These are phyloP conservation scores for Urophycis tenuis DNA, from an alignment of 2,797 vertebrate species.

Conservation along the genomic window DNA sequence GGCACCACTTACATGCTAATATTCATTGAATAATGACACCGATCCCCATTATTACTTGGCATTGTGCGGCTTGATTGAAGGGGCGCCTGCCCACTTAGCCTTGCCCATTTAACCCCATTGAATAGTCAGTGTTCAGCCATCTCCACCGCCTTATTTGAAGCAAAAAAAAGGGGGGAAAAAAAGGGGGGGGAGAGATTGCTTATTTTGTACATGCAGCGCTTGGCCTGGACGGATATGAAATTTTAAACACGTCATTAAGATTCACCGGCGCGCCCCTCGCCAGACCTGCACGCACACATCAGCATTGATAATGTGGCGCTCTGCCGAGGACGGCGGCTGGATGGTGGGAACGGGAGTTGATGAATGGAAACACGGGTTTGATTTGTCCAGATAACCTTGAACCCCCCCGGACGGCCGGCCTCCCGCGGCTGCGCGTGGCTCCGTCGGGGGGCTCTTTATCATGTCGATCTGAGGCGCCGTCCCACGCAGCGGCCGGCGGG, in stretches of 20 bases:
- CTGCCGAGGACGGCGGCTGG: slow-evolving; percentile 49
- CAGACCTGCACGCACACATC: slow-evolving; percentile 68
- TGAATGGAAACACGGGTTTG: slow-evolving; percentile 68
- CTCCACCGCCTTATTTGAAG: slow-evolving; percentile 28
- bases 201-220: slow-evolving; percentile 67
- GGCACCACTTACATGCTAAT: slow-evolving; percentile 24
- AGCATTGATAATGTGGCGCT: slow-evolving; percentile 71
- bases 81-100: slow-evolving; percentile 28
- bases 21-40: slow-evolving; percentile 32
- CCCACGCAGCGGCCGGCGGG: slow-evolving; percentile 25
- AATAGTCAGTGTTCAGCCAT: slow-evolving; percentile 50
- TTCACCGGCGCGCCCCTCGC: slow-evolving; percentile 65
- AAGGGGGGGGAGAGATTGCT: slow-evolving; percentile 61
- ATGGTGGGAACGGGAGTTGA: slow-evolving; percentile 54
- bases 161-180: slow-evolving; percentile 49
- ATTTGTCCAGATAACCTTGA: slow-evolving; percentile 71
- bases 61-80: slow-evolving; percentile 34
- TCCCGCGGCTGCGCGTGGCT: slow-evolving; percentile 53
- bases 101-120: slow-evolving; percentile 56
- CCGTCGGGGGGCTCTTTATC: slow-evolving; percentile 63
- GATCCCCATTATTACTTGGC: slow-evolving; percentile 18
- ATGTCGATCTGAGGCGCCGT: slow-evolving; percentile 59
- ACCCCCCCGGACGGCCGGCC: slow-evolving; percentile 55
- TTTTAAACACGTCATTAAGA: slow-evolving; percentile 72
- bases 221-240: slow-evolving; percentile 63